Base-by-base conservation (phyloP, 2,797 vertebrate species). In the Hippocampus kuda region DNA sequence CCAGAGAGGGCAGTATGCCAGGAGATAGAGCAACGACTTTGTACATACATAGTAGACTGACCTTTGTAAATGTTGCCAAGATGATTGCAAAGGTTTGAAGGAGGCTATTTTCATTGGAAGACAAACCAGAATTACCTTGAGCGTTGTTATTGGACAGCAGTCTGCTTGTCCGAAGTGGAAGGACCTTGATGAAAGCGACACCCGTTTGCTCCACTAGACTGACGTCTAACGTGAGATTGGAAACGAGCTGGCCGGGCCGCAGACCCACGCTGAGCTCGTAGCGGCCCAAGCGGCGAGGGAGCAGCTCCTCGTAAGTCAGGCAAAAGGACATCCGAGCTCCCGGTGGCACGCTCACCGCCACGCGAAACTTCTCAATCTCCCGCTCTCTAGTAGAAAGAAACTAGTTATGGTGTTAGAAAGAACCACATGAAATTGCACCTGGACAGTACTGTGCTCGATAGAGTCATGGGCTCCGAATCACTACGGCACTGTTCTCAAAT, bases 331-430 rank as follows among this genome's bases (percentile, higher is more conserved):
- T 79, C 2, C 80, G 84, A 22, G 84, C 77, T 16, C 91, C 89
- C 1, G 90, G 79, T 7, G 90, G 91, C 4, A 94, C 90, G 1
- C 84, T 94, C 57, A 92, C 89, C 0, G 90, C 92, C 44, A 95
- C 92, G 0, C 87, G 85, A 66, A 95, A 94, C 84, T 90, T 94
- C 78, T 95, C 92, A 0, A 85, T 90, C 82, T 96, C 92, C 67
- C 88, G 76, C 71, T 94, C 91, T 78, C 92, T 94, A 16, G 62
- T 64, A 20, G 41, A 64, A 64, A 5, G 10, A 44, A 64, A 62
- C 9, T 1, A 22, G 16, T 38, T 38, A 38, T 0, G 16, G 11
- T 38, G 9, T 62, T 11, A 41, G 20, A 62, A 41, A 38, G 60
- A 44, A 46, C 34, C 9, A 46, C 6, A 12, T 41, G 22, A 16